Base-by-base conservation (phyloP, 2,888 invertebrate species). In the Campoplex capitator region DNA sequence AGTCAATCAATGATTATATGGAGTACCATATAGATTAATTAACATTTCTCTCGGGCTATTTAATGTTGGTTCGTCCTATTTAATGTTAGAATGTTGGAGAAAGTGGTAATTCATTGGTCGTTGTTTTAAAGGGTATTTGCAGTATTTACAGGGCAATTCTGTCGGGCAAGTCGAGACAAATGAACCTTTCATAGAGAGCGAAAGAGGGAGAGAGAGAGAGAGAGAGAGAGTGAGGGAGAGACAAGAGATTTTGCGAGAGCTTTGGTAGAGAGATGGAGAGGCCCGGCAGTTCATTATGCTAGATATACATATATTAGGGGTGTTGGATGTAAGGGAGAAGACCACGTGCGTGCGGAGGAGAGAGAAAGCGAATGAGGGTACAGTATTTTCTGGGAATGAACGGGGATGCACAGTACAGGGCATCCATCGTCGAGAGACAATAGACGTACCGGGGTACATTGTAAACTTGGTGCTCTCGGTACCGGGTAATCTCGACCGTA, bases 361-460 rank as follows among this genome's bases (percentile, higher is more conserved):
- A 67, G 78, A 83, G 68, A 32, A 28, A 28, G 65, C 28, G 56
- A 71, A 62, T 48, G 67, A 8, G 6, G 48, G 45, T 81, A 74
- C 62, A 74, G 86, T 84, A 87, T 84, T 84, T 87, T 86, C 80
- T 56, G 75, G 38, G 79, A 79, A 71, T 80, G 84, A 79, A 79
- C 67, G 75, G 28, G 78, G 28, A 54, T 54, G 78, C 62, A 73
- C 45, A 81, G 75, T 75, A 82, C 74, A 54, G 68, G 81, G 81
- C 86, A 84, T 87, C 84, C 86, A 87, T 87, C 86, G 84, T 81
- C 81, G 86, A 73, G 74, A 84, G 86, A 87, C 84, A 87, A 87
- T 87, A 84, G 84, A 87, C 86, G 86, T 84, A 87, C 86, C 84
- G 86, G 73, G 84, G 84, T 87, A 87, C 84, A 87, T 87, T 87